These are phyloP conservation scores for Amiota minor DNA, from an alignment of 2,888 invertebrate genomes.

Conservation along the genomic window DNA sequence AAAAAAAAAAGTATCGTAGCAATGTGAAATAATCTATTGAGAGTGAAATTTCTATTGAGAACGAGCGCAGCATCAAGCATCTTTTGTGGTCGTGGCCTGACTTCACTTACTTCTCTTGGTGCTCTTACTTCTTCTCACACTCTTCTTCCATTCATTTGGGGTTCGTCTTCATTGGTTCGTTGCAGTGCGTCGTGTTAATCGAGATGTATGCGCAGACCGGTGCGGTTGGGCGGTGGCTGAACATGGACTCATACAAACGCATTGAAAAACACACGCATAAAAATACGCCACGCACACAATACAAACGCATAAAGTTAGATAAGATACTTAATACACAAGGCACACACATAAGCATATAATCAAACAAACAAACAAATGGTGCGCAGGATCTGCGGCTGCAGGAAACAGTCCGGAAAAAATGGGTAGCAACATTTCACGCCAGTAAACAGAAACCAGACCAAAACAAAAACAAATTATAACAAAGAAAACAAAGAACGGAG, in stretches of 20 bases:
- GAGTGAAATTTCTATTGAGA: no score
- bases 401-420: conserved; percentile 65
- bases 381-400: conserved; percentile 63
- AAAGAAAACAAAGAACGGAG: conserved; percentile 32
- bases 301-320: conserved; percentile 35
- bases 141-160: conserved; percentile 30
- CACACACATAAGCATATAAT: conserved; percentile 48
- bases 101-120: background rate
- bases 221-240: conserved; percentile 59
- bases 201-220: conserved; percentile 48
- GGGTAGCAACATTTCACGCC: conserved; percentile 59
- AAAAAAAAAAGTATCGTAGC: no score
- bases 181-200: conserved; percentile 46
- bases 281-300: conserved; percentile 30
- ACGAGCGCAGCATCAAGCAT: no score
- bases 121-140: background rate
- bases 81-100: background rate
- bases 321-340: conserved; percentile 4
- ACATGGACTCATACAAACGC: conserved; percentile 47
- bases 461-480: conserved; percentile 25
- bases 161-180: conserved; percentile 60
- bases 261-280: conserved; percentile 26
- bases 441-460: conserved; percentile 39
- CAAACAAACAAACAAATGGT: conserved; percentile 50
- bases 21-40: no score